Evolutionary conservation across 2,113 vertebrate species (phyloP).

Genomic region (Cryptotis parvus): DNA sequence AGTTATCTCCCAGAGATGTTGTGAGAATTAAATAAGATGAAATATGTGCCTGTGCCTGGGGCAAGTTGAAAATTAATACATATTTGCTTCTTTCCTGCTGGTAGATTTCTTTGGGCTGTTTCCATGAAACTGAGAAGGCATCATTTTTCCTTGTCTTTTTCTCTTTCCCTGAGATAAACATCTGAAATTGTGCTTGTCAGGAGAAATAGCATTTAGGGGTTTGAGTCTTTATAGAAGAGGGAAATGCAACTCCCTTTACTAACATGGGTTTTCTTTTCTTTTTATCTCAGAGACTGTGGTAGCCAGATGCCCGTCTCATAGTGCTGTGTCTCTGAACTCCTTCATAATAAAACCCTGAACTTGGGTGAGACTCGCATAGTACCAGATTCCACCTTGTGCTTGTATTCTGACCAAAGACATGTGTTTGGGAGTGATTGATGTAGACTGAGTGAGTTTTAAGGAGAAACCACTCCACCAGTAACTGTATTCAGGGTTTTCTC

Average conservation of each 20-base stretch:
- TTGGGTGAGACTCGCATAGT: not conserved
- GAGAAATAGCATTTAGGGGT: not conserved
- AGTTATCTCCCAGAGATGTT: constrained; percentile 18
- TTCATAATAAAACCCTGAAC: not conserved
- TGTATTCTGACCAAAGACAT: not conserved
- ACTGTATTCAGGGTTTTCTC: not conserved
- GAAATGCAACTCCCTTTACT: not conserved
- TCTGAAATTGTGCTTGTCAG: not conserved
- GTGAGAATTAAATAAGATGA: constrained; percentile 48
- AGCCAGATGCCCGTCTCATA: not conserved
- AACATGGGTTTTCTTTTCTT: not conserved
- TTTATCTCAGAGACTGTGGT: not conserved
- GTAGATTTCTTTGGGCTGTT: constrained; percentile 38
- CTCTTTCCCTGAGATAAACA: not conserved
- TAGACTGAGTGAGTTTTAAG: not conserved
- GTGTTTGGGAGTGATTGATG: fast-evolving
- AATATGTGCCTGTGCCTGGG: not conserved
- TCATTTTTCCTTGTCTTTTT: not conserved
- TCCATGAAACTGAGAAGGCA: not conserved
- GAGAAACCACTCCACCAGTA: fast-evolving
- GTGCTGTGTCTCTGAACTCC: not conserved
- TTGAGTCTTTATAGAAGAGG: not conserved
- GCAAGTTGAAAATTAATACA: constrained; percentile 39
- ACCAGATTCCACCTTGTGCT: not conserved
- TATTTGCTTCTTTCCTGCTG: constrained; percentile 22